These are phyloP conservation scores for Acyrthosiphon pisum DNA, from an alignment of 1,140 invertebrate species.

Conservation along the genomic window DNA sequence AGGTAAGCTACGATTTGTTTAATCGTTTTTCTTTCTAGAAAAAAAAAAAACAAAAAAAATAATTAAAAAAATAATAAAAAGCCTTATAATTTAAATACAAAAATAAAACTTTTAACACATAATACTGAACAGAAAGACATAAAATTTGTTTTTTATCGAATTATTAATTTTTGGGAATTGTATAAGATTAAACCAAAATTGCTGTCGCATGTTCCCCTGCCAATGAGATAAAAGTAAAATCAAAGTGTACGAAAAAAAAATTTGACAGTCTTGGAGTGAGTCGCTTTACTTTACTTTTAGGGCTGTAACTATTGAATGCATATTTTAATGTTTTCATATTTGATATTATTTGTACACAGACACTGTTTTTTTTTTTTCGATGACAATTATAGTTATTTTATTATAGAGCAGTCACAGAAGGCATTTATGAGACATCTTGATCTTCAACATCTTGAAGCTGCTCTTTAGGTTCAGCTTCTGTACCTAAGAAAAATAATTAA, in stretches of 20 bases:
- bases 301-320: conserved; percentile 56
- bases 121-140: conserved; percentile 55
- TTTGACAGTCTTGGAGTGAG: conserved; percentile 57
- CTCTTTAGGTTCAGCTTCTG: conserved; percentile 86
- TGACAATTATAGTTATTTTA: conserved; percentile 54
- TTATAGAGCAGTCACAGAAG: conserved; percentile 42
- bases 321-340: conserved; percentile 54
- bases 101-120: conserved; percentile 57
- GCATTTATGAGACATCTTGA: conserved; percentile 87
- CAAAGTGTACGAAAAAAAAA: conserved; percentile 57
- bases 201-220: conserved; percentile 49
- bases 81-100: conserved; percentile 57
- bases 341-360: conserved; percentile 57
- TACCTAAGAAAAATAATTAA: conserved; percentile 61
- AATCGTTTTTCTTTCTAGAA: background rate
- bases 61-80: conserved; percentile 43
- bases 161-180: background rate
- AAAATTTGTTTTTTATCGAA: conserved; percentile 21
- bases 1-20: background rate
- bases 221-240: conserved; percentile 51
- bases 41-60: background rate
- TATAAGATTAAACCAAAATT: conserved; percentile 17
- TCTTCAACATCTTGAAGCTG: conserved; percentile 90
- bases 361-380: conserved; percentile 55
- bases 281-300: conserved; percentile 49